Percentiles rank a stretch among this genome's conserved stretches.
Conservation (phyloP, 2,113 vertebrate genomes). For the Apeltes quadracus region DNA sequence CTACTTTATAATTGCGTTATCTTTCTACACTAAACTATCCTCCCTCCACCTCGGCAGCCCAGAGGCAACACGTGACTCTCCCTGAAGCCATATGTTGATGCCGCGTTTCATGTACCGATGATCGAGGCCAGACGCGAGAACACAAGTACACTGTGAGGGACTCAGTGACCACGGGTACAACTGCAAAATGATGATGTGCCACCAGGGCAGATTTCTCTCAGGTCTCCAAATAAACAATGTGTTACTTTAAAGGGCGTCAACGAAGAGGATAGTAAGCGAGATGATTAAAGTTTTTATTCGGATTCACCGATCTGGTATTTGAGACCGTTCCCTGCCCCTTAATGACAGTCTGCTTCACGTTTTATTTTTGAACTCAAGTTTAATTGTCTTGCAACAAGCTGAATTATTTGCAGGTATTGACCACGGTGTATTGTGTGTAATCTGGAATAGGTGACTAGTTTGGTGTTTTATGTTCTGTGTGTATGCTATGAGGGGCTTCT, state of each 20-base stretch:
- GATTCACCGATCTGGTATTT: not conserved
- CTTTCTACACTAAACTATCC: not conserved
- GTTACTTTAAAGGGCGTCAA: conserved; percentile 7
- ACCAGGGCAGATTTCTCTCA: not conserved
- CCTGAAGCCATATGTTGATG: conserved; percentile 32
- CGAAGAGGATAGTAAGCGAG: not conserved
- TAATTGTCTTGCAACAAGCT: conserved; percentile 2
- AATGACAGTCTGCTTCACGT: not conserved
- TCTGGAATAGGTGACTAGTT: not conserved
- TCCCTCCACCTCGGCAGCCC: not conserved
- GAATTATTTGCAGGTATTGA: conserved; percentile 12
- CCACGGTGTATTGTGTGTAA: not conserved
- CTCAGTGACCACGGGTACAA: not conserved
- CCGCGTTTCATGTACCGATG: not conserved
- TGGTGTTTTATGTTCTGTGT: not conserved
- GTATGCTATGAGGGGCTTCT: not conserved
- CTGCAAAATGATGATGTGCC: not conserved
- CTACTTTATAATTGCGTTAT: not conserved
- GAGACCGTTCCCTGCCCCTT: not conserved
- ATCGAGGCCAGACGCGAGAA: conserved; percentile 1
- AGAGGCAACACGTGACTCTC: conserved; percentile 13
- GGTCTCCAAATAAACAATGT: too few relatives aligned
- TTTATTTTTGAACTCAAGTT: not conserved
- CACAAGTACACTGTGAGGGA: conserved; percentile 18
- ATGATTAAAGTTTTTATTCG: not conserved